Percentiles rank a stretch among this genome's conserved stretches.
Conservation (phyloP, 2,888 invertebrate species). For the Ophion slaviceki region DNA sequence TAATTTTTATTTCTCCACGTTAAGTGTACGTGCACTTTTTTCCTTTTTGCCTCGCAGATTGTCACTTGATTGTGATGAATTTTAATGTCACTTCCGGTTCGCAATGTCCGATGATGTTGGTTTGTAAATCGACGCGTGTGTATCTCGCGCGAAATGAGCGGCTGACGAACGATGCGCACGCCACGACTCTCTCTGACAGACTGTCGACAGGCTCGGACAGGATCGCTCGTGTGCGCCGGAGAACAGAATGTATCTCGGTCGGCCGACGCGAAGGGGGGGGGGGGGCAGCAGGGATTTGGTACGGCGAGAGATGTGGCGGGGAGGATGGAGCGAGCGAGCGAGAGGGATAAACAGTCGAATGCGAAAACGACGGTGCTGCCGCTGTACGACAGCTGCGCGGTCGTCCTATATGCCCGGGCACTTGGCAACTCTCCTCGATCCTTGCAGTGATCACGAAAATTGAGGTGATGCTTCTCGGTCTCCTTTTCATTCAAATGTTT, state of each 20-base stretch:
- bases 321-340: neutral
- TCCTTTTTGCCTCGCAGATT: too few species aligned
- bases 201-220: constrained; percentile 48
- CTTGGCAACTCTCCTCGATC: constrained; percentile 47
- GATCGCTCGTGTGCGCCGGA: constrained; percentile 12
- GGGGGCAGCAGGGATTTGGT: constrained; percentile 28
- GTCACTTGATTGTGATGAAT: too few species aligned
- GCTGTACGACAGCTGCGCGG: constrained; percentile 59
- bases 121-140: too few species aligned
- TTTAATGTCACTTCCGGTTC: too few species aligned
- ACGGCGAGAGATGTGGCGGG: constrained; percentile 8
- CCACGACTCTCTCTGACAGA: constrained; percentile 59
- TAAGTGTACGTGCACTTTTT: too few species aligned
- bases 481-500: too few species aligned
- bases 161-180: constrained; percentile 39
- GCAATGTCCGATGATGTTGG: too few species aligned
- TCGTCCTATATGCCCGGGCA: constrained; percentile 27
- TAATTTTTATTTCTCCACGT: too few species aligned
- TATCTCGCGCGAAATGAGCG: neutral
- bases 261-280: neutral
- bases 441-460: constrained; percentile 12
- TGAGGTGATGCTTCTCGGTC: constrained; percentile 8
- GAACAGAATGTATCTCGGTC: constrained; percentile 13
- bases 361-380: constrained; percentile 35
- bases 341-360: neutral